Conservation (phyloP, 1,140 invertebrate species). For the Lepidurus apus region DNA sequence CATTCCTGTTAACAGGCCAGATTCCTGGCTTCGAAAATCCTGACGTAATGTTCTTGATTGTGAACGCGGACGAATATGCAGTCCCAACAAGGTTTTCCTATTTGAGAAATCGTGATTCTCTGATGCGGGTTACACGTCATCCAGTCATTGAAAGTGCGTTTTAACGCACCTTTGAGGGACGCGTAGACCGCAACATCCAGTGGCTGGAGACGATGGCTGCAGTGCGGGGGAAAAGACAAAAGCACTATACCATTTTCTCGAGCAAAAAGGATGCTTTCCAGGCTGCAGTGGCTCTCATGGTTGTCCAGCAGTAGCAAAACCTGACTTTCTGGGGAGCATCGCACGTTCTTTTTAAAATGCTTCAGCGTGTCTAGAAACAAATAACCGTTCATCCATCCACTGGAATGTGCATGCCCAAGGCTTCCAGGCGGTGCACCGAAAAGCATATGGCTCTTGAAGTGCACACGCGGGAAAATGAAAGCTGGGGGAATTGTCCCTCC, state of each 20-base stretch:
- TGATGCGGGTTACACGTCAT: constrained; percentile 38
- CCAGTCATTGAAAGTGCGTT: constrained; percentile 39
- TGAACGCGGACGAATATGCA: constrained; percentile 33
- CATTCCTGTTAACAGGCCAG: constrained; percentile 37
- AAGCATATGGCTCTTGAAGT: constrained; percentile 47
- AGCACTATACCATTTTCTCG: constrained; percentile 57
- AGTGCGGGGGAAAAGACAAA: constrained; percentile 42
- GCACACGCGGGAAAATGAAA: constrained; percentile 46
- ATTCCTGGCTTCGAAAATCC: constrained; percentile 39
- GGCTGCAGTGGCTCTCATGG: constrained; percentile 38
- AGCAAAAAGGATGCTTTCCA: constrained; percentile 34
- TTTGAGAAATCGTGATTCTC: constrained; percentile 38
- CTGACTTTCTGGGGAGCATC: constrained; percentile 37
- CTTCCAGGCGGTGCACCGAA: constrained; percentile 45
- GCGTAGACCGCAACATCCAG: constrained; percentile 42
- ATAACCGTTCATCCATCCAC: constrained; percentile 41
- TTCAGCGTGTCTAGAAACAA: constrained; percentile 38
- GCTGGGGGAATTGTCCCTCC: constrained; percentile 45
- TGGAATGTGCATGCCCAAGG: constrained; percentile 27
- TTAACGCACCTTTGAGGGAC: constrained; percentile 42
- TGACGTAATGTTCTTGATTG: constrained; percentile 35
- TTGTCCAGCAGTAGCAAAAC: constrained; percentile 37
- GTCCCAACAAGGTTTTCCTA: constrained; percentile 35
- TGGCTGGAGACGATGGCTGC: constrained; percentile 42
- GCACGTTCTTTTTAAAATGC: constrained; percentile 43